Conservation (phyloP, 2,888 invertebrate genomes). For the Zygogramma bicolorata region DNA sequence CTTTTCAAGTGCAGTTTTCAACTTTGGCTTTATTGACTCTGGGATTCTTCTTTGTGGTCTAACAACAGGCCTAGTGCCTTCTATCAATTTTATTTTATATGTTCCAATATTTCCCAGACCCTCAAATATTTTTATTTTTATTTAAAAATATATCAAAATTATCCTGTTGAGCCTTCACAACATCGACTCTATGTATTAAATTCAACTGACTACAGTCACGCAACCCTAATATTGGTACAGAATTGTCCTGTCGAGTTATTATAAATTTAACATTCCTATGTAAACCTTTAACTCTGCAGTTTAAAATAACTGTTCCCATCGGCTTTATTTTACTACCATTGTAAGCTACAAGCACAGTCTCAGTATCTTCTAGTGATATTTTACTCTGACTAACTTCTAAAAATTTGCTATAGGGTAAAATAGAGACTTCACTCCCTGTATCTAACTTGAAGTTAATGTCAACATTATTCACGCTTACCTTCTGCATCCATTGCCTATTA, state of each 20-base stretch:
- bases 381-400: neutral
- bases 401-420: neutral
- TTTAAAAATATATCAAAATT: no score
- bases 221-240: neutral
- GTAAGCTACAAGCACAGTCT: neutral
- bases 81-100: no score
- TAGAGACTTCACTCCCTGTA: conserved; percentile 3
- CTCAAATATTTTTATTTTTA: neutral
- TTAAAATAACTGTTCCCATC: neutral
- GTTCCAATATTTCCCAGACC: no score
- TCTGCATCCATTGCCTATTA: no score
- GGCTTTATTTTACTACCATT: neutral
- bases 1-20: no score
- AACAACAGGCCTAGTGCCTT: no score
- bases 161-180: no score
- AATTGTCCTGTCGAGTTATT: no score
- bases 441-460: neutral
- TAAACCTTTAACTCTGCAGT: neutral
- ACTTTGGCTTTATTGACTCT: no score
- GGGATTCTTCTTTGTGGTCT: no score
- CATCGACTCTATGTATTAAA: neutral
- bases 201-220: neutral
- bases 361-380: neutral
- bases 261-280: neutral
- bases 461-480: no score